These are phyloP conservation scores for Kryphioiulus occultus DNA, from an alignment of 2,888 invertebrate species.

Conservation along the genomic window DNA sequence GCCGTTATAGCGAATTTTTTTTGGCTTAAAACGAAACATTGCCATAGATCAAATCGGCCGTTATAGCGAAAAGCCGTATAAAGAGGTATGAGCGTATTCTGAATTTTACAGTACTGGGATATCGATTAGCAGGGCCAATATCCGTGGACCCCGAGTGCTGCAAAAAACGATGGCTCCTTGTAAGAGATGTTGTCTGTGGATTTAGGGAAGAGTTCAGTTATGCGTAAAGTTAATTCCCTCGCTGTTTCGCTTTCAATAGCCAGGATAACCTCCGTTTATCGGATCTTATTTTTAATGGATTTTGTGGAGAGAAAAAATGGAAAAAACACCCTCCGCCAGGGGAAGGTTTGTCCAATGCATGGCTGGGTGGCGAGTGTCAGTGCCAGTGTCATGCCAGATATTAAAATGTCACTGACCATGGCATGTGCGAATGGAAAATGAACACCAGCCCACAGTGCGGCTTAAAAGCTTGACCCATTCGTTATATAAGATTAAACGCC, in stretches of 20 bases:
- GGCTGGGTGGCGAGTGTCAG: background rate
- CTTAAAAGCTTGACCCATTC: background rate
- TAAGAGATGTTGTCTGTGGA: background rate
- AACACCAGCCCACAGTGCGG: background rate
- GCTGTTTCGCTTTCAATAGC: conserved; percentile 23
- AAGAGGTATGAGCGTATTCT: no score
- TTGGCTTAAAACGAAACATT: no score
- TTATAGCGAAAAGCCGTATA: no score
- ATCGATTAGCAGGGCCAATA: conserved; percentile 3
- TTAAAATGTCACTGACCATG: conserved; percentile 23
- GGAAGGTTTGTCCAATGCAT: background rate
- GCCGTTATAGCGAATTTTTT: no score
- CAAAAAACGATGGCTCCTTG: background rate
- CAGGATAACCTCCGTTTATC: conserved; percentile 23
- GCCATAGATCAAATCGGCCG: no score
- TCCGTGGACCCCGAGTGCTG: background rate
- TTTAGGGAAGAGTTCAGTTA: conserved; percentile 33
- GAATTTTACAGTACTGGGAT: background rate
- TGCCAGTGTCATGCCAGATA: background rate
- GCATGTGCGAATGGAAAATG: background rate
- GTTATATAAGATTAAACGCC: background rate
- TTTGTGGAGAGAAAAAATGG: background rate
- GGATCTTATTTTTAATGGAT: conserved; percentile 23
- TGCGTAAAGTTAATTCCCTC: conserved; percentile 41
- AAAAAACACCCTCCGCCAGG: background rate